Base-by-base conservation (phyloP, 2,888 invertebrate species). In the Cerastis rubricosa region DNA sequence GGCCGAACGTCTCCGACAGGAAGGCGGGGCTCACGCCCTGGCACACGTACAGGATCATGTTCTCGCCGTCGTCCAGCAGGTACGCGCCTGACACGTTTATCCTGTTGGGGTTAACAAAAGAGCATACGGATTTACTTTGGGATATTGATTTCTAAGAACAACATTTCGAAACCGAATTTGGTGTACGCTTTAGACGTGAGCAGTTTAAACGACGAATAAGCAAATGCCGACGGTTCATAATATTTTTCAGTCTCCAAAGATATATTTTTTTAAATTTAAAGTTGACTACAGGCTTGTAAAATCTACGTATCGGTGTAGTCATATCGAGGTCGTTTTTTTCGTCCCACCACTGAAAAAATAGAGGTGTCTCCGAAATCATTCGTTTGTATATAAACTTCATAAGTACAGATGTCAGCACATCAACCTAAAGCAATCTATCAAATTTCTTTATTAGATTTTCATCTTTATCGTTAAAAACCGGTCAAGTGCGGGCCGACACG, bases 51-150 rank as follows among this genome's bases (percentile, higher is more conserved):
- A 99, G 93, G 68, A 98, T 97, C 95, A 99, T 98, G 79, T 97
- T 97, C 74, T 98, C 98, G 17, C 99, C 99, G 85, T 98, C 97
- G 94, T 99, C 99, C 93, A 99, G 96, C 6, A 99, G 96, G 94
- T 99, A 99, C 17, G 98, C 98, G 49, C 99, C 99, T 80, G 97
- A 97, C 0, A 97, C 96, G 91, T 98, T 98, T 72, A 99, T 97
- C 97, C 97, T 97, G 92, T 64, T 40, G 14, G 0, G n/a, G 59
- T n/a, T 59, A 17, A 59, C 6, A 98, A 98, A 8, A 99, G 98
- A 67, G 99, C 25, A 25, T 57, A 57, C 25, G 7, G 14, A 25
- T 57, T 57, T 1, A 57, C 25, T 25, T n/a, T 7, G 25, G 57
- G 25, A 12, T 54, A n/a, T 57, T 57, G 54, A 54, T 12, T 6